Evolutionary conservation across 2,113 vertebrate species (phyloP).

Genomic region (Himantopus leucocephalus): DNA sequence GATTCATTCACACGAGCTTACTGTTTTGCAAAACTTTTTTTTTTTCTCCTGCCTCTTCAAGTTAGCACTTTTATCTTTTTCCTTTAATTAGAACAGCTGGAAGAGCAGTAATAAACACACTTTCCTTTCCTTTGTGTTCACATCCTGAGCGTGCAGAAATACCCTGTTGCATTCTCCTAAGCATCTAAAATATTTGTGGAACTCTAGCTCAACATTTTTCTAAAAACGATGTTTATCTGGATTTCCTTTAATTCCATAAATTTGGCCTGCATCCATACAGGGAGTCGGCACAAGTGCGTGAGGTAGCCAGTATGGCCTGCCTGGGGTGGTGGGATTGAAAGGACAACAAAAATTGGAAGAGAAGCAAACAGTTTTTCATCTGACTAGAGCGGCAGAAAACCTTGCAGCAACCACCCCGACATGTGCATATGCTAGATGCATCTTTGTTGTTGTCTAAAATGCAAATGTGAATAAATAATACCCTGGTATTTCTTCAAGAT

Average conservation of each 20-base stretch:
- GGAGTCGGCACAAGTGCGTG: neutral
- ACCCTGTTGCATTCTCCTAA: neutral
- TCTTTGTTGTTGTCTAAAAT: neutral
- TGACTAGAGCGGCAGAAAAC: neutral
- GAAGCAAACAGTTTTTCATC: neutral
- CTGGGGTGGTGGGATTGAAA: accelerated
- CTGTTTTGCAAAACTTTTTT: neutral
- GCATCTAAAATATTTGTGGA: slow-evolving; percentile 29
- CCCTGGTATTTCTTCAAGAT: neutral
- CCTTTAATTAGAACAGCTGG: slow-evolving; percentile 11
- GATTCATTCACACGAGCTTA: neutral
- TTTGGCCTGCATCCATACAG: neutral
- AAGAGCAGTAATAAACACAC: neutral
- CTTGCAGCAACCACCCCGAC: neutral
- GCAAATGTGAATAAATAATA: neutral
- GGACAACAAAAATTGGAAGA: neutral
- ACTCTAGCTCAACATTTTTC: neutral
- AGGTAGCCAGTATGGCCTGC: neutral
- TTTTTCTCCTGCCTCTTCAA: neutral
- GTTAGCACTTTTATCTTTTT: neutral
- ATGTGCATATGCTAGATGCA: neutral
- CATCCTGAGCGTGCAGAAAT: slow-evolving; percentile 15
- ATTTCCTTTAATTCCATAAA: neutral
- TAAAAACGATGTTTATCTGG: neutral
- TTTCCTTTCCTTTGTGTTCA: slow-evolving; percentile 37